Percentiles rank a stretch among this genome's conserved stretches.
Evolutionary conservation across 2,797 vertebrate genomes (phyloP).

Genomic region (Nasua narica): DNA sequence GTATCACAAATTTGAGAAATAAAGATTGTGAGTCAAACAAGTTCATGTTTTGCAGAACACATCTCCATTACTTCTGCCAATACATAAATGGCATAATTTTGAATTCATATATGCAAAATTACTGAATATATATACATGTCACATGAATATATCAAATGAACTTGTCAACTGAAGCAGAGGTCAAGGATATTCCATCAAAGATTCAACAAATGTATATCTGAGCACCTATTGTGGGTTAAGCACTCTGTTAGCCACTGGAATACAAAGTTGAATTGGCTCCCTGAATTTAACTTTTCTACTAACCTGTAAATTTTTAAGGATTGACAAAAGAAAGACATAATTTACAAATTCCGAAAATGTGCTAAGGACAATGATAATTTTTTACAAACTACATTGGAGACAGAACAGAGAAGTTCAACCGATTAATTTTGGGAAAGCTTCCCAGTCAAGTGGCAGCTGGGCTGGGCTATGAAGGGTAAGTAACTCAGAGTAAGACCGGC

Average conservation of each 20-base stretch:
- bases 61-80: background rate
- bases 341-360: background rate
- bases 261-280: background rate
- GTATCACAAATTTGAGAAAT: constrained; percentile 10
- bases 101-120: background rate
- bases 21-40: constrained; percentile 4
- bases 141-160: background rate
- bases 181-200: background rate
- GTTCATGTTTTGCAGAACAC: background rate
- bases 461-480: background rate
- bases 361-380: background rate
- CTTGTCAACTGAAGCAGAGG: background rate
- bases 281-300: background rate
- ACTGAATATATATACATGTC: background rate
- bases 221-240: background rate
- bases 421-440: background rate
- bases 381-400: background rate
- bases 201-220: background rate
- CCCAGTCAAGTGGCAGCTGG: background rate
- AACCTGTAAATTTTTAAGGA: background rate
- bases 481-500: background rate
- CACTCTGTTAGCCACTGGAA: background rate
- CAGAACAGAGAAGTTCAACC: background rate
- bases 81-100: background rate
- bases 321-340: background rate